phyloP scores from a whole-genome alignment of 2,888 invertebrate genomes.

The Campoplex nolae region DNA sequence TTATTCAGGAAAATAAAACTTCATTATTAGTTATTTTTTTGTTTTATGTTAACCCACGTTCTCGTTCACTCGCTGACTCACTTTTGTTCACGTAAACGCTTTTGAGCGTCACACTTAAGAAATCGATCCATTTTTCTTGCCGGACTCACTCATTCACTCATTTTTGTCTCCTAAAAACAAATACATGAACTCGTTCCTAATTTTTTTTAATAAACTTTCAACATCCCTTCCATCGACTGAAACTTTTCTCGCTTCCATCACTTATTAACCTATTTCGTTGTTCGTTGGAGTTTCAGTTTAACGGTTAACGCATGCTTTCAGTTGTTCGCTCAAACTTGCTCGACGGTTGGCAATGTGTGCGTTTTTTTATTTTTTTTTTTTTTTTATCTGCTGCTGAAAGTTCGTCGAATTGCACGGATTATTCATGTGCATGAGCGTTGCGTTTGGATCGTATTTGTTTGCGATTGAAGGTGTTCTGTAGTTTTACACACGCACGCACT shows the following conservation, averaged over 20 bases:
- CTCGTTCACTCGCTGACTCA: slow-evolving; percentile 25
- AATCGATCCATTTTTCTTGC: slow-evolving; percentile 6
- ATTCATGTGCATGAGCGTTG: background rate
- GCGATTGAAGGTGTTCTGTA: background rate
- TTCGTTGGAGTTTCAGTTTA: background rate
- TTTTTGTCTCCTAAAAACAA: background rate
- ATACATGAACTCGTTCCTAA: background rate
- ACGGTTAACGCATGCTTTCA: background rate
- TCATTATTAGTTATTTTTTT: background rate
- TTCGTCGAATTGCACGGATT: background rate
- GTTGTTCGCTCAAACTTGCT: background rate
- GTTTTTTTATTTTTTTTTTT: background rate
- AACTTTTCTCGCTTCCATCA: slow-evolving; percentile 36
- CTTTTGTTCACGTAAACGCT: slow-evolving; percentile 23
- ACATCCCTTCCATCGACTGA: slow-evolving; percentile 3
- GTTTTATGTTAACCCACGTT: slow-evolving; percentile 10
- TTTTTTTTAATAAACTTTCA: slow-evolving; percentile 1
- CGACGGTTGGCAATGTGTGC: background rate
- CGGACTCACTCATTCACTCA: slow-evolving; percentile 23
- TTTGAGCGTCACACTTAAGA: background rate
- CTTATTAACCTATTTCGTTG: background rate
- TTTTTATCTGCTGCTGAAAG: background rate
- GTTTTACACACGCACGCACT: background rate
- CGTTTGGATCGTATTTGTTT: background rate
- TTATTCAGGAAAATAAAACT: background rate